These are phyloP conservation scores for Xerus rutilus DNA, from an alignment of 2,797 vertebrate genomes.

Conservation along the genomic window DNA sequence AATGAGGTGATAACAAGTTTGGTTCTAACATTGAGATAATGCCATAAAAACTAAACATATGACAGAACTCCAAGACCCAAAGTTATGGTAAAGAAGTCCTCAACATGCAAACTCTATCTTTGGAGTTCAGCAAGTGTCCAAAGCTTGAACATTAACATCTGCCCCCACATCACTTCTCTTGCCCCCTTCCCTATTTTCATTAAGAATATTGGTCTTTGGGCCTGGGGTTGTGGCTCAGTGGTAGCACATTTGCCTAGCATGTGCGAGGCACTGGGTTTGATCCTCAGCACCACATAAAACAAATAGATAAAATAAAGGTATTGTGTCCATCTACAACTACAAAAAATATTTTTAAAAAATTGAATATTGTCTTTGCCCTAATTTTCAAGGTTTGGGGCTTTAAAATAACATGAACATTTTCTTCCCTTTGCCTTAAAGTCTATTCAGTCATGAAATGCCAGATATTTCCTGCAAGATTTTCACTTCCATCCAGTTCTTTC, in stretches of 20 bases:
- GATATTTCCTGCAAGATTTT: neutral
- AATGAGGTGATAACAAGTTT: neutral
- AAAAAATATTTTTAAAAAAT: too few relatives aligned
- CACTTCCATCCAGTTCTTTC: neutral
- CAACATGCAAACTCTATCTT: neutral
- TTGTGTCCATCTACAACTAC: too few relatives aligned
- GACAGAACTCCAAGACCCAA: neutral
- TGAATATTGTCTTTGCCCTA: neutral
- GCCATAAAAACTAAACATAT: neutral
- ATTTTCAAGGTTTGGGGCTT: neutral
- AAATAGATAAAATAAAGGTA: too few relatives aligned
- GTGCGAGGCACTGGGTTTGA: too few relatives aligned
- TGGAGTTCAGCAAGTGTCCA: neutral
- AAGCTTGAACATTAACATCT: neutral
- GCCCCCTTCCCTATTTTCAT: neutral
- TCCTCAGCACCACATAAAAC: too few relatives aligned
- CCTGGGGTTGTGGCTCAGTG: too few relatives aligned
- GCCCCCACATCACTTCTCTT: neutral
- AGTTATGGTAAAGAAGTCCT: neutral
- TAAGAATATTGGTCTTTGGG: neutral
- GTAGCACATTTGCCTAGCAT: too few relatives aligned
- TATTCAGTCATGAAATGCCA: slow-evolving; percentile 16
- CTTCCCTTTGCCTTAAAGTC: neutral
- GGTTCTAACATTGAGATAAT: slow-evolving; percentile 29
- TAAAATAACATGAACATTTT: slow-evolving; percentile 4